Conservation (phyloP, 2,888 invertebrate genomes). For the Lepidocyrtoides sp. region DNA sequence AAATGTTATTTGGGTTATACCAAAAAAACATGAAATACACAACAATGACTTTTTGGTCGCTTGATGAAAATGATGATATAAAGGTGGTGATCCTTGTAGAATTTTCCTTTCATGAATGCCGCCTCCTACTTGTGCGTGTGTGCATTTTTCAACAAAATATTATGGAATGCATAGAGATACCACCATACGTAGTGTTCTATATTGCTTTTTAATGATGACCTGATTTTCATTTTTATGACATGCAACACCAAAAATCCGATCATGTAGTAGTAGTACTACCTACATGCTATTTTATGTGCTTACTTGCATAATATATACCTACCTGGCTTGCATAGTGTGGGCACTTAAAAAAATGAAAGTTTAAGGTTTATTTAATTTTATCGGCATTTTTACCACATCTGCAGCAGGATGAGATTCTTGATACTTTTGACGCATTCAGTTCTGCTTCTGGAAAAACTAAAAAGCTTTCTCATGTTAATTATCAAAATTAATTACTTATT, state of each 20-base stretch:
- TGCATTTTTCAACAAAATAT: neutral
- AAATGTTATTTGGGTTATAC: slow-evolving; percentile 41
- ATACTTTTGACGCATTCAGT: too few species aligned
- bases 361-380: too few species aligned
- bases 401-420: too few species aligned
- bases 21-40: slow-evolving; percentile 21
- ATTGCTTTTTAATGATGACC: slow-evolving; percentile 10
- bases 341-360: too few species aligned
- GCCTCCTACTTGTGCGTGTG: slow-evolving; percentile 13
- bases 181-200: neutral
- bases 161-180: neutral
- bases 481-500: neutral
- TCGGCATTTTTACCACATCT: too few species aligned
- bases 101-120: slow-evolving; percentile 60
- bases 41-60: slow-evolving; percentile 38
- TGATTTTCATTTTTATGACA: slow-evolving; percentile 23
- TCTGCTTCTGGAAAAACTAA: neutral
- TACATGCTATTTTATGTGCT: neutral
- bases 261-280: too few species aligned
- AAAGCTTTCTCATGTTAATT: neutral
- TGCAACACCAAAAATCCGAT: neutral
- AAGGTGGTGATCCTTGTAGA: slow-evolving; percentile 40
- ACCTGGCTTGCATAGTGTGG: neutral
- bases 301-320: neutral
- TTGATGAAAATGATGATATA: slow-evolving; percentile 32